A percentile compares a stretch with the other conserved stretches of the same genome.
phyloP scores from a whole-genome alignment of 2,113 vertebrate genomes.

The Dicaeum eximium region DNA sequence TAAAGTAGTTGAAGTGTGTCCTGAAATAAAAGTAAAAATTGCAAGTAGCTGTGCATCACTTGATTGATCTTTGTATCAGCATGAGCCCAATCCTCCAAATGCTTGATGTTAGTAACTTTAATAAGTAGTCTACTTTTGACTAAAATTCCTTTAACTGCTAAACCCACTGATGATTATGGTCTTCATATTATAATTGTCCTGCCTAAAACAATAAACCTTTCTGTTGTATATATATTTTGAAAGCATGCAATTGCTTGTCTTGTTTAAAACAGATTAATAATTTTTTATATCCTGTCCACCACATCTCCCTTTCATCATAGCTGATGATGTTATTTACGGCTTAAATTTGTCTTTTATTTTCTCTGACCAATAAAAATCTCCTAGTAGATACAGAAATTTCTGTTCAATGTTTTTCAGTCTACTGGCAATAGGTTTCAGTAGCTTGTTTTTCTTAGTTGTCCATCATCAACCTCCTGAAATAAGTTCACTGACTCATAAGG shows the following conservation, averaged over 20 bases:
- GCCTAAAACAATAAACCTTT: slow-evolving; percentile 40
- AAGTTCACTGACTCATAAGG: background rate
- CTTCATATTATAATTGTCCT: slow-evolving; percentile 23
- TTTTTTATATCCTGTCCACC: background rate
- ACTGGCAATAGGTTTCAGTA: background rate
- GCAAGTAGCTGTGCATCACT: background rate
- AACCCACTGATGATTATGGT: slow-evolving; percentile 15
- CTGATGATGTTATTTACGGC: slow-evolving; percentile 30
- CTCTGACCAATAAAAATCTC: slow-evolving; percentile 10
- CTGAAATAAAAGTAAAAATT: slow-evolving; percentile 39
- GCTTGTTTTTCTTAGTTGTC: background rate
- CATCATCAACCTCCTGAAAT: background rate
- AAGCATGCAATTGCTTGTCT: slow-evolving; percentile 25
- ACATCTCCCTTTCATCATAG: background rate
- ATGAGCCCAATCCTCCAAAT: slow-evolving; percentile 25
- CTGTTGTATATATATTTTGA: slow-evolving; percentile 37
- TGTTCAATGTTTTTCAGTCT: background rate
- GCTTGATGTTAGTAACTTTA: slow-evolving; percentile 38
- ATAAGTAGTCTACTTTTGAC: slow-evolving; percentile 4
- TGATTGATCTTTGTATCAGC: slow-evolving; percentile 48
- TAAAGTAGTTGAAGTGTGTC: background rate
- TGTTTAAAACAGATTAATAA: slow-evolving; percentile 29
- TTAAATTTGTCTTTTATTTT: slow-evolving; percentile 35
- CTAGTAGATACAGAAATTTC: background rate
- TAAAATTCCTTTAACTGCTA: slow-evolving; percentile 18